These are phyloP conservation scores for Pherbina coryleti DNA, from an alignment of 2,888 invertebrate species.

Conservation along the genomic window DNA sequence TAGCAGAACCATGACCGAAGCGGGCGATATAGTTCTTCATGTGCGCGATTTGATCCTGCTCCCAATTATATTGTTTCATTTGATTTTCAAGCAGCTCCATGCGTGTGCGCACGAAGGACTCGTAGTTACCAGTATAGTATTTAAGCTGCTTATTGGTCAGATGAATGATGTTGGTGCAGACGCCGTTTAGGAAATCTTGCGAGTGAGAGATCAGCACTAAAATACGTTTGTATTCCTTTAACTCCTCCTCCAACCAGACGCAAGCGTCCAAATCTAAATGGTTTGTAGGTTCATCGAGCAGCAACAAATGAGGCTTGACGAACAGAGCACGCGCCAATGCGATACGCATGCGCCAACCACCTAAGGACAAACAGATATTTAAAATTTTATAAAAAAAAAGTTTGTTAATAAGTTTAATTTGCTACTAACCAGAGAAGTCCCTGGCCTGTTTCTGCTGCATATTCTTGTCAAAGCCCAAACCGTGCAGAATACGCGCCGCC, in stretches of 20 bases:
- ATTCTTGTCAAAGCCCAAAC: slow-evolving; percentile 91
- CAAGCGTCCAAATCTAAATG: slow-evolving; percentile 99
- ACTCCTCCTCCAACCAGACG: slow-evolving; percentile 98
- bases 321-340: slow-evolving; percentile 96
- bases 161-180: slow-evolving; percentile 96
- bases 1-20: slow-evolving; percentile 99
- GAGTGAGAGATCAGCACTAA: slow-evolving; percentile 98
- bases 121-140: slow-evolving; percentile 97
- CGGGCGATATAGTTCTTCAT: slow-evolving; percentile 99
- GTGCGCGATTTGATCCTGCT: slow-evolving; percentile 98
- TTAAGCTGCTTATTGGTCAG: slow-evolving; percentile 93
- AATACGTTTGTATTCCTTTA: slow-evolving; percentile 96
- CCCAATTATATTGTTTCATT: slow-evolving; percentile 99
- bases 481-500: slow-evolving; percentile 94
- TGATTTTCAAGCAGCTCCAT: slow-evolving; percentile 97
- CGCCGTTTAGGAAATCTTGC: slow-evolving; percentile 98
- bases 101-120: slow-evolving; percentile 93
- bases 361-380: slow-evolving; percentile 63
- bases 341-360: slow-evolving; percentile 99
- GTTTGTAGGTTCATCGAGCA: slow-evolving; percentile 99
- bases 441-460: slow-evolving; percentile 90
- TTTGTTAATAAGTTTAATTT: background rate
- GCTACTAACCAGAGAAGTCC: slow-evolving; percentile 77
- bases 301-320: slow-evolving; percentile 94
- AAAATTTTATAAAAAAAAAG: background rate